Evolutionary conservation across 2,113 vertebrate species (phyloP), one percentile per base, ranked within the genome.

Genomic region (Dipodomys merriami): DNA sequence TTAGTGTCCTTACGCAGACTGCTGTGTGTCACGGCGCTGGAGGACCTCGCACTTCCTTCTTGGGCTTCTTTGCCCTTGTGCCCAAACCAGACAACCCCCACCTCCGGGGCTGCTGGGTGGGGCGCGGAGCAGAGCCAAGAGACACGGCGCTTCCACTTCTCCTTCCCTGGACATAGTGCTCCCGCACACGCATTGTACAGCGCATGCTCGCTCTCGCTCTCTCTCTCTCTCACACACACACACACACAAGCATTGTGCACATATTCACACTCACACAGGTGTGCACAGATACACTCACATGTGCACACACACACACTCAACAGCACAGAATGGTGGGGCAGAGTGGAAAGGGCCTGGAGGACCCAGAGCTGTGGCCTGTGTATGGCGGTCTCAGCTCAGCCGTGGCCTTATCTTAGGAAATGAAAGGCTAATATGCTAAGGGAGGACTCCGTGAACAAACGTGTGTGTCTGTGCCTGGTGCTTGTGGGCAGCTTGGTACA

Each of bases 41-140:
- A 64, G 72, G 83, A 89, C 95, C 81, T 91, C 57, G 95, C 39
- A 94, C 96, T 92, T 91, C 95, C 94, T 88, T 83, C 53, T 73
- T 15, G 23, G 9, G 86, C 67, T 71, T 67, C 80, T 64, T 65
- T 30, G 39, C 39, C 65, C 65, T 27, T 29, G 65, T 18, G 13
- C 16, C 16, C 60, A 62, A 12, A 3, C 62, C 62, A 57, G 53
- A 13, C 53, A 12, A 57, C 23, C 60, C 16, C 35, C 71, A 57
- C 53, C 53, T 18, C 30, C 18, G 0, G 18, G 4, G 44, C 62
- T 1, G 0, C 49, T 23, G 22, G 7, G 0, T 33, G 20, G 19
- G 3, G 69, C 16, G 12, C 25, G 12, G 53, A 13, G 57, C 57
- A 35, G 39, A 39, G 91, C 15, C 0, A 16, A 16, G 91, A 95